Base-by-base conservation (phyloP, 1,140 invertebrate genomes). In the Tetraneura akinire region DNA sequence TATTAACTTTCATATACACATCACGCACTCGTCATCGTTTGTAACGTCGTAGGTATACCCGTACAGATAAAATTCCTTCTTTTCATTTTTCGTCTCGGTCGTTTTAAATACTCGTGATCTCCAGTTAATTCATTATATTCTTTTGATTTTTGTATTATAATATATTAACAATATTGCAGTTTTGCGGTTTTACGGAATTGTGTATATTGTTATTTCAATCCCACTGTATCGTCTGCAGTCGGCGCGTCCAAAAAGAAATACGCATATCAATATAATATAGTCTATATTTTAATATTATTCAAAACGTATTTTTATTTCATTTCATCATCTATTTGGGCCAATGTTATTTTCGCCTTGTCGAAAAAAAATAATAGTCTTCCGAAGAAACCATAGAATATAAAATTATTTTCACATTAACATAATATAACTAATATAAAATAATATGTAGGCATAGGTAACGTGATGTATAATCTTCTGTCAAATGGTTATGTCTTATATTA, bases 121-220 rank as follows among this genome's bases (percentile, higher is more conserved):
- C 37, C n/a, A 18, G 37, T 47, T 47, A 18, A n/a, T n/a, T 3
- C 1, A 37, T 18, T 1, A n/a, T 18, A 68, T 68, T 68, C 14
- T 66, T 45, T 10, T 68, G 23, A 68, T 66, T 62, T 64, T n/a
- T n/a, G n/a, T n/a, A n/a, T n/a, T n/a, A n/a, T n/a, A n/a, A n/a
- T n/a, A 11, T 57, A 57, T 26, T 32, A 62, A 6, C 3, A 5
- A 32, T 45, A 47, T 47, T 47, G 42, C 47, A 37, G 64, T 16
- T 16, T 68, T 68, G 64, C 42, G 64, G 64, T 68, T 68, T 68
- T 68, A 16, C 64, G 21, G 37, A 68, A 68, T 68, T 23, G 64
- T n/a, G 21, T 47, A 68, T n/a, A n/a, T n/a, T n/a, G n/a, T 68
- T 47, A 37, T 68, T 21, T 68, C 42, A 18, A 18, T 42, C 13